Base-by-base conservation (phyloP, 2,113 vertebrate species). In the Benitochromis conjunctus region DNA sequence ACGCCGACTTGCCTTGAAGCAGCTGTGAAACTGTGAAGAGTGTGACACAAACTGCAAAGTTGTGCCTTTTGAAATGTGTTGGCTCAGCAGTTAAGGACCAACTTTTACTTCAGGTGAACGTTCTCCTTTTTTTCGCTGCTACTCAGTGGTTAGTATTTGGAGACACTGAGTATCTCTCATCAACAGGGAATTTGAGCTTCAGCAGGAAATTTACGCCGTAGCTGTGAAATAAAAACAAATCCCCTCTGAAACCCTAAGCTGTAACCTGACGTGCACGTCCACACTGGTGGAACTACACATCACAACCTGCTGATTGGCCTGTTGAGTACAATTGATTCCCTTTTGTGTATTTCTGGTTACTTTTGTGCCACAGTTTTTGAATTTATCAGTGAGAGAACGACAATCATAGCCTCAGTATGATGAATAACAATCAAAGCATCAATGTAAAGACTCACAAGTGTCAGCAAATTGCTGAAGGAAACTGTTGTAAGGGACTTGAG, bases 291-390 rank as follows among this genome's bases (percentile, higher is more conserved):
- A 62, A 62, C 16, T 62, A 19, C 57, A 19, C 57, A 34, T 34
- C 57, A 19, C 16, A 34, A 60, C 9, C 16, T 60, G 57, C 57
- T 60, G 57, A 60, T 60, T 60, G 29, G 29, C 29, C 58, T 6
- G 29, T 34, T 19, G 9, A 62, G 3, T 34, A 34, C 26, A 60
- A 18, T 34, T 62, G 1, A 34, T 34, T 34, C 29, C 58, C 58
- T 62, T 5, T 0, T 34, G 29, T 62, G 29, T 0, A 34, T 62
- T 62, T 34, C 29, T 0, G 2, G 19, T 8, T 64, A 64, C 10
- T 1, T 21, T 21, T 21, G 10, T 38, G 34, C 19, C 60, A 64
- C 34, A 21, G 60, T 38, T 64, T 38, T 31, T 38, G 0, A 5
- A 38, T 64, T 5, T 64, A 38, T 64, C 60, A 21, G 34, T 21